Evolutionary conservation across 2,888 invertebrate genomes (phyloP), one percentile per base, ranked within the genome.

Genomic region (Tinea pellionella): DNA sequence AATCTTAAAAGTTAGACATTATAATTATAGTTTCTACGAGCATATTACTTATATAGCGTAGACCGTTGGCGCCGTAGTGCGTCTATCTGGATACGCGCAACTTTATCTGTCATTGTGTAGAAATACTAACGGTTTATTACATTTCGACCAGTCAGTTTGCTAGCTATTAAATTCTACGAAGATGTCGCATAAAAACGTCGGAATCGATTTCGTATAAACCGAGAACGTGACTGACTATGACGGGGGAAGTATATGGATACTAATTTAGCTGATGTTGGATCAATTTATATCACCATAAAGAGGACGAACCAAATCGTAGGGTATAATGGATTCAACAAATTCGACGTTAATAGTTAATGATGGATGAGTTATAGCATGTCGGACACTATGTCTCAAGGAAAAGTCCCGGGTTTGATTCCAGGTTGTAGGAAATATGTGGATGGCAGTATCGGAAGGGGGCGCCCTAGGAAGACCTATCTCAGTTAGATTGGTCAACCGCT

Each of bases 151-250:
- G 84, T 80, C 83, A 80, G 83, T 83, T 80, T 73, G 70, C 67
- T 62, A 69, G 78, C 81, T 72, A 81, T 87, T 86, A 86, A 86
- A 86, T 78, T 81, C 78, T 77, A 72, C 76, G 79, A 79, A 80
- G 77, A 82, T 75, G 82, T 81, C 80, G 77, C 80, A 85, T 87
- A 85, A 85, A 24, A 87, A 79, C 74, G 81, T 66, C 69, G 66
- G 73, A 73, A 86, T 87, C 85, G 86, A 87, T 87, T 87, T 85
- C 83, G 70, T 80, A 85, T 86, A 86, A 87, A 86, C 78, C 79
- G 72, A 78, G 77, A 75, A 85, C 85, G 84, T 85, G 83, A 83
- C 81, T 75, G 72, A 55, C 55, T 19, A 19, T 18, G 72, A 30
- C 69, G 69, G 69, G 69, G 69, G 71, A 70, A 71, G 72, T 73